Conservation (phyloP, 2,797 vertebrate genomes). For the Iguana delicatissima region DNA sequence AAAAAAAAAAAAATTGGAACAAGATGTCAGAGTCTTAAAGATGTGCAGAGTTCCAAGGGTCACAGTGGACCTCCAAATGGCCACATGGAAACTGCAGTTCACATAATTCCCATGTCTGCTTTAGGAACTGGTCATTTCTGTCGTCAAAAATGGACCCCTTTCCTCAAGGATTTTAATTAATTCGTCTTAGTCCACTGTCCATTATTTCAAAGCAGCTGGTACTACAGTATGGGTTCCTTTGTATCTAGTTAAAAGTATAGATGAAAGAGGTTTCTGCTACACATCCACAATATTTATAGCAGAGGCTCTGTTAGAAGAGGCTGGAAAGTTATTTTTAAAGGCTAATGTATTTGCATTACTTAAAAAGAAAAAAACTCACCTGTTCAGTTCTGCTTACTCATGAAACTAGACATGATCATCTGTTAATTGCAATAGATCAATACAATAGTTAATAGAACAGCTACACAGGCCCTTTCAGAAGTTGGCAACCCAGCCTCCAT, state of each 20-base stretch:
- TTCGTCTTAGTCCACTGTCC: neutral
- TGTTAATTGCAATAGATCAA: constrained; percentile 3
- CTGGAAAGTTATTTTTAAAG: too few species aligned
- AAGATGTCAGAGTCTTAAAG: too few species aligned
- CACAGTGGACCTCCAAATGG: too few species aligned
- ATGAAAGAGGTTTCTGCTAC: neutral
- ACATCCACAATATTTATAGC: neutral
- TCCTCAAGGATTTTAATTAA: neutral
- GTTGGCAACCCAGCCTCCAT: neutral
- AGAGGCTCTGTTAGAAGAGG: neutral
- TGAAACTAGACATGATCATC: neutral
- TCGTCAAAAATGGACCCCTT: too few species aligned
- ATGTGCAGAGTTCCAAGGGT: too few species aligned
- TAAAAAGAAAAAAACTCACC: neutral
- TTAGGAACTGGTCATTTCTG: too few species aligned
- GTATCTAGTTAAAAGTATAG: neutral
- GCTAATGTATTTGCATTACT: too few species aligned
- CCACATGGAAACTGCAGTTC: too few species aligned
- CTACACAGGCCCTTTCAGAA: neutral
- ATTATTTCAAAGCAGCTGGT: neutral
- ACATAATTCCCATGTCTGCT: too few species aligned
- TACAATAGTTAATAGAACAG: constrained; percentile 1
- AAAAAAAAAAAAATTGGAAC: too few species aligned
- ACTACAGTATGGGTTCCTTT: neutral
- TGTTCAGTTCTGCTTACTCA: neutral